These are phyloP conservation scores for Drosophila conformis DNA, from an alignment of 2,888 invertebrate species.

Conservation along the genomic window DNA sequence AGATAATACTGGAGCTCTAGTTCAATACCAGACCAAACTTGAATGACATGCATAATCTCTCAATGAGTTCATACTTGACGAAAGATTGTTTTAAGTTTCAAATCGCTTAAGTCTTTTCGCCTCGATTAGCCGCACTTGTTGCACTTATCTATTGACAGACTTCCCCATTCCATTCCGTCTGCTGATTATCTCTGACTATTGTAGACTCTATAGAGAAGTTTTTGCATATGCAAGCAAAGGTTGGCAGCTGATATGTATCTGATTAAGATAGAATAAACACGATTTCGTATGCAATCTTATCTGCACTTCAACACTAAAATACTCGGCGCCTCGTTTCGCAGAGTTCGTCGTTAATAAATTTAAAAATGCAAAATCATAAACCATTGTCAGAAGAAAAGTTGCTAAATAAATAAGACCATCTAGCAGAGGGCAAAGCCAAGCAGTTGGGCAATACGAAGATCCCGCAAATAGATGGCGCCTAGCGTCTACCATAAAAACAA, in stretches of 20 bases:
- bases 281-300: conserved; percentile 17
- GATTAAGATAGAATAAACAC: conserved; percentile 3
- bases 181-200: neutral
- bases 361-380: conserved; percentile 32
- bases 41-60: neutral
- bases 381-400: conserved; percentile 29
- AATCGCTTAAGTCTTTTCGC: neutral
- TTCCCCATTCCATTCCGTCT: neutral
- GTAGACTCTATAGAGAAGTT: conserved; percentile 11
- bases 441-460: conserved; percentile 13
- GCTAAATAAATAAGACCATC: conserved; percentile 25
- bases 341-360: conserved; percentile 8
- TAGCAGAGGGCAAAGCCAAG: conserved; percentile 29
- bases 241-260: conserved; percentile 22
- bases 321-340: neutral
- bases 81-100: neutral
- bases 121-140: neutral
- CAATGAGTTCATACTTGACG: neutral
- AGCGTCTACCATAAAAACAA: conserved; percentile 64
- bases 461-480: conserved; percentile 30
- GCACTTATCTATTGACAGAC: neutral
- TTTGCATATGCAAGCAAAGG: neutral
- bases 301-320: conserved; percentile 15
- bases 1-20: neutral
- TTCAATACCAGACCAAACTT: neutral